Base-by-base conservation (phyloP, 2,888 invertebrate species). In the Drosophila meridiana region DNA sequence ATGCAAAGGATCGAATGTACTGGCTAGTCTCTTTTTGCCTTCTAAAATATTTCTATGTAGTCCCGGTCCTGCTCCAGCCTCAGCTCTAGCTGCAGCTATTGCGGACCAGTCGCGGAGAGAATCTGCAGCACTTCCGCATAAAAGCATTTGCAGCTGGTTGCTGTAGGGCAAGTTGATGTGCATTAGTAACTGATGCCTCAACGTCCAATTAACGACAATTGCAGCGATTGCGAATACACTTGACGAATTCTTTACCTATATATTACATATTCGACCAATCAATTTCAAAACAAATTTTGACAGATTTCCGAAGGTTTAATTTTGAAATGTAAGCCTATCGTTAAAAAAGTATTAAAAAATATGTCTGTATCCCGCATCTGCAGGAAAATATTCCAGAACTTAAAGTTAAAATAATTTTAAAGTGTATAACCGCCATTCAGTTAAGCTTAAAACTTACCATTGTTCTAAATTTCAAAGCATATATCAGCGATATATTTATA, bases 91-190 rank as follows among this genome's bases (percentile, higher is more conserved):
- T 91, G 90, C 43, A 93, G 74, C 76, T 93, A 93, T 75, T 93
- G 93, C 59, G 92, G 92, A 40, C 93, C 93, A 53, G 91, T 93
- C 56, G 93, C 92, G n/a, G 89, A 90, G 69, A 93, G 92, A 76
- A 90, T 92, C 73, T 92, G 92, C 38, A 93, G 75, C 40, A 93
- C 92, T 87, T 93, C 93, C 59, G 93, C 93, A 73, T 90, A 93
- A 67, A 92, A 82, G 50, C 91, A 90, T 70, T 90, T 73, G 77
- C 84, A 85, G 61, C 73, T 78, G 60, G 81, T 58, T 53, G 71
- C 76, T 88, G 70, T 52, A 42, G 20, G 45, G 40, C 30, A 57
- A 68, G 50, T 53, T 57, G 42, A 26, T 38, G 32, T 52, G 26
- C 42, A 58, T 76, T 58, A 78, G 63, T 74, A 53, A 61, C 38